Base-by-base conservation (phyloP, 2,888 invertebrate genomes). In the Caenorhabditis afra region DNA sequence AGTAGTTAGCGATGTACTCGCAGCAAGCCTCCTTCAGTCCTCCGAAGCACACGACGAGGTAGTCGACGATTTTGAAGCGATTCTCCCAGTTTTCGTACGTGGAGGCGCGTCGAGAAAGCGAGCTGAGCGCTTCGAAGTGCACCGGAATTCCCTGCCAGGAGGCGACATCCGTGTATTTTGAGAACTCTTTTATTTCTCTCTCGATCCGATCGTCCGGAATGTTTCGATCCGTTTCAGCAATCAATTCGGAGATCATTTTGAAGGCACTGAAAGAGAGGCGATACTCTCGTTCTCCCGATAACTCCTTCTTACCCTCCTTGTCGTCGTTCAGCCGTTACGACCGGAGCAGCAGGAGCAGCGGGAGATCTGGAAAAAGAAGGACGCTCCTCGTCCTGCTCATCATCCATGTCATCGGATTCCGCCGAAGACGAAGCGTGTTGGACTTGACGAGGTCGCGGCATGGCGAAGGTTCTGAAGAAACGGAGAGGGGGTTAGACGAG, bases 11-110 rank as follows among this genome's bases (percentile, higher is more conserved):
- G 1, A 55, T n/a, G n/a, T 78, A 55, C 0, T 55, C 55, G 1
- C 0, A 1, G 11, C 71, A 20, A 2, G 55, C 20, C 0, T 62
- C 71, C 37, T 55, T 49, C 14, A 78, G 29, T 29, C 29, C 29
- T 5, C 29, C 29, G 29, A 29, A 29, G 7, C 29, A 29, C 4
- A 29, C 29, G 29, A 29, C 29, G 7, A 79, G 47, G 65, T 65
- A 75, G n/a, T 65, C 49, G 37, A 29, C 64, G n/a, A 74, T 18
- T 44, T 29, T 39, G 49, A 74, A 65, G 29, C 79, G 50, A 14
- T 20, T 49, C 7, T 29, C 2, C 79, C 79, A 79, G 18, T 79
- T 64, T 0, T 75, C 58, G 47, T 75, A 74, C 1, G 58, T 79
- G 7, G 79, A 79, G 12, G 61, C 61, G 50, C 62, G 22, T 14